A percentile compares a stretch with the other conserved stretches of the same genome.
phyloP scores from a whole-genome alignment of 2,888 invertebrate species.

The Serrognathus titanus region DNA sequence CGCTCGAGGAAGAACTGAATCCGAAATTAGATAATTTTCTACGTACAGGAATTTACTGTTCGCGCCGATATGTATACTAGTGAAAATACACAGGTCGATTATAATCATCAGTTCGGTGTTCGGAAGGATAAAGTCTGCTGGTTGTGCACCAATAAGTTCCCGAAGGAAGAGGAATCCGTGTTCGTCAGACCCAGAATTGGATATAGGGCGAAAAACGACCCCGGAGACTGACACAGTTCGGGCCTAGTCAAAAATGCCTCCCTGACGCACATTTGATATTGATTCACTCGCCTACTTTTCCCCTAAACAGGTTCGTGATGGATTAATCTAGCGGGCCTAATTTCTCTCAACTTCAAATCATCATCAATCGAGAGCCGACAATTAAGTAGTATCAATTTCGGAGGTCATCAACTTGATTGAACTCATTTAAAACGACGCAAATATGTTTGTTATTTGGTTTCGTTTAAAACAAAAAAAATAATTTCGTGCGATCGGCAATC shows the following conservation, averaged over 20 bases:
- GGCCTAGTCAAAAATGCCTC: slow-evolving; percentile 33
- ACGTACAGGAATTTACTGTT: neutral
- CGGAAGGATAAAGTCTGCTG: slow-evolving; percentile 35
- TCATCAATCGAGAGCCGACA: too few species aligned
- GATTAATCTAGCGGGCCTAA: too few species aligned
- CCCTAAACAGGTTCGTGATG: too few species aligned
- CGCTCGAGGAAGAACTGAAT: neutral
- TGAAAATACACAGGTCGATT: slow-evolving; percentile 8
- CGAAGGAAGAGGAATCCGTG: slow-evolving; percentile 30
- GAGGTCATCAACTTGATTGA: too few species aligned
- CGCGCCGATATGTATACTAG: slow-evolving; percentile 13
- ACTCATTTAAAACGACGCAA: too few species aligned
- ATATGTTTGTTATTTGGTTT: too few species aligned
- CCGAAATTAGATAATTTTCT: neutral
- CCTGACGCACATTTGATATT: slow-evolving; percentile 27
- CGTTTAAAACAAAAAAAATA: too few species aligned
- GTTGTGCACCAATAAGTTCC: slow-evolving; percentile 46
- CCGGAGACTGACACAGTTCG: slow-evolving; percentile 58
- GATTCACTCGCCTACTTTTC: slow-evolving; percentile 1
- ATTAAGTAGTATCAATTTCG: too few species aligned
- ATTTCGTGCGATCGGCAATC: too few species aligned
- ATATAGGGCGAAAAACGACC: slow-evolving; percentile 51
- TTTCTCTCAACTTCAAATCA: too few species aligned
- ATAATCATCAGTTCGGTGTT: slow-evolving; percentile 8
- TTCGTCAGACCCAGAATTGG: slow-evolving; percentile 43